Base-by-base conservation (phyloP, 2,113 vertebrate genomes). In the Ovis canadensis region DNA sequence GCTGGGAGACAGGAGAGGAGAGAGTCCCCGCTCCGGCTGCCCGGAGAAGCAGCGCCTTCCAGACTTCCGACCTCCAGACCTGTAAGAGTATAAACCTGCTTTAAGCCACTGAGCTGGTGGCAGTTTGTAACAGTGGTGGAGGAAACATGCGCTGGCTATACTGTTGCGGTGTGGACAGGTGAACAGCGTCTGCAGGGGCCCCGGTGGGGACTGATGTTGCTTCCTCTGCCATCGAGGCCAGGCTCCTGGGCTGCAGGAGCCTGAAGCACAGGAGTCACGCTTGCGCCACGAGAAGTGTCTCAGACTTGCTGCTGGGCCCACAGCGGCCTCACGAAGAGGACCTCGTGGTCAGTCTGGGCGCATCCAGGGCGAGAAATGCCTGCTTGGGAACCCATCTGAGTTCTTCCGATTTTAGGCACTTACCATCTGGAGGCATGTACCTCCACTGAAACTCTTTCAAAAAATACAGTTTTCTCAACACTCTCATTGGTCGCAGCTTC, bases 131-230 rank as follows among this genome's bases (percentile, higher is more conserved):
- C 2, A 27, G 27, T 0, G 7, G 50, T 16, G 7, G 12, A 27
- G 25, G 74, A 7, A 25, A 17, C 10, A 0, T 0, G 11, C 17
- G 3, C 7, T 1, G 1, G 25, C 55, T 21, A 0, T 4, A 2
- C 55, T 23, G 71, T 7, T 1, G 4, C 50, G 0, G 12, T 6
- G 83, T 9, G 27, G 40, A 14, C 48, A 60, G 54, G 33, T 19
- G 55, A 23, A 29, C 0, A 0, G 13, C 1, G 0, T 19, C 2
- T 48, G 17, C 60, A 19, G 43, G 0, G 31, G 36, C 45, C 48
- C 33, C 4, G 2, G 77, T 0, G 9, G n/a, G 60, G 67, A 33
- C 9, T 21, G 48, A 3, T 7, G 33, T 67, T 25, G 21, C 45
- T 77, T 74, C 43, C 64, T 71, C 64, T 23, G 45, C 25, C 3